These are phyloP conservation scores for Cyprinella venusta DNA, from an alignment of 2,797 vertebrate genomes.

Conservation along the genomic window DNA sequence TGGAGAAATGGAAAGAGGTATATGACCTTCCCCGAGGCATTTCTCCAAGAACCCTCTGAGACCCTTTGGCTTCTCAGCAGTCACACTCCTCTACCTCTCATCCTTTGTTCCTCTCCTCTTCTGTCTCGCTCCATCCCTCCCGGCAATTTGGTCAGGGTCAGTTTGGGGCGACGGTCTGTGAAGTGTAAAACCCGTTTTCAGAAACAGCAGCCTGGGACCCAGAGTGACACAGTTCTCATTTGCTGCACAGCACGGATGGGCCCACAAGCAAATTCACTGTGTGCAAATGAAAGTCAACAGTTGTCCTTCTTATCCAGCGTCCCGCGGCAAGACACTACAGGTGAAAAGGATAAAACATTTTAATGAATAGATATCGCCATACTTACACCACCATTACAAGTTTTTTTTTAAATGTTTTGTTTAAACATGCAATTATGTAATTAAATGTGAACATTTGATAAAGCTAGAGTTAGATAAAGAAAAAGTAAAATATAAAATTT, in stretches of 20 bases:
- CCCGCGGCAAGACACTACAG: background rate
- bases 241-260: conserved; percentile 37
- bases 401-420: background rate
- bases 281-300: conserved; percentile 24
- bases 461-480: background rate
- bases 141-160: conserved; percentile 45
- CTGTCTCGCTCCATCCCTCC: conserved; percentile 36
- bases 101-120: conserved; percentile 47
- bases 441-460: background rate
- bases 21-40: conserved; percentile 49
- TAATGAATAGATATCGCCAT: background rate
- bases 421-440: background rate
- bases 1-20: conserved; percentile 37
- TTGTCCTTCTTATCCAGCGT: background rate
- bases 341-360: background rate
- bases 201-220: conserved; percentile 38
- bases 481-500: too few relatives aligned
- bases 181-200: conserved; percentile 55
- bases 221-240: conserved; percentile 46
- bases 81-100: conserved; percentile 37
- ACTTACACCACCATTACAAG: background rate
- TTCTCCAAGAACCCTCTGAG: conserved; percentile 51
- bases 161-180: conserved; percentile 45
- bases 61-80: conserved; percentile 44
- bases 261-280: conserved; percentile 1